These are phyloP conservation scores for Melanophora roralis DNA, from an alignment of 2,888 invertebrate genomes.

Conservation along the genomic window DNA sequence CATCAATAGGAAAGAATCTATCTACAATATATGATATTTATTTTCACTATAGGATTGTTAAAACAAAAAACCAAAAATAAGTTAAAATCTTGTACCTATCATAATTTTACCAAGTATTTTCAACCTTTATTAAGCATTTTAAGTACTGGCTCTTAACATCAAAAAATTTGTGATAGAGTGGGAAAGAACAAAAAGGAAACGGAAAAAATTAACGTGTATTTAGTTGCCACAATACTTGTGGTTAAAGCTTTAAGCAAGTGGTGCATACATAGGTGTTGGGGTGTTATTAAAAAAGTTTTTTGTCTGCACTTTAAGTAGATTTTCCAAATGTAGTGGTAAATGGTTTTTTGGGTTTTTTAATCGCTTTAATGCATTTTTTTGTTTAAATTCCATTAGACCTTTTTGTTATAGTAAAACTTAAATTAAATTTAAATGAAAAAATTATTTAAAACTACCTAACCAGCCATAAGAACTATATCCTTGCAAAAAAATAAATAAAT, in stretches of 20 bases:
- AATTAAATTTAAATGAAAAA: not conserved
- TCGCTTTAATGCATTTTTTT: conserved; percentile 17
- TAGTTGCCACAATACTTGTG: conserved; percentile 55
- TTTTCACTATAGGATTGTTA: no score
- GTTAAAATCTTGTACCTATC: not conserved
- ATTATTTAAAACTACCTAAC: not conserved
- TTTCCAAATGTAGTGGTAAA: conserved; percentile 42
- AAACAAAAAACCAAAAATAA: not conserved
- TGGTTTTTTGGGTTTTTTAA: conserved; percentile 13
- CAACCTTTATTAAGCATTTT: not conserved
- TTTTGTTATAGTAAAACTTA: not conserved
- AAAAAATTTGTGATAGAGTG: no score
- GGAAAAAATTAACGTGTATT: conserved; percentile 58
- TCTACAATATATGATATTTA: no score
- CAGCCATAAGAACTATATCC: no score
- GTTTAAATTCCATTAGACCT: not conserved
- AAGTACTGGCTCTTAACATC: conserved; percentile 10
- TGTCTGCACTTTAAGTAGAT: conserved; percentile 18
- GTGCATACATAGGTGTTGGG: not conserved
- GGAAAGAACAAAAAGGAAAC: conserved; percentile 41
- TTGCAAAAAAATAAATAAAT: no score
- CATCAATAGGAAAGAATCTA: no score
- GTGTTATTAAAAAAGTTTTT: not conserved
- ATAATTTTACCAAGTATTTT: not conserved
- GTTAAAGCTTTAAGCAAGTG: conserved; percentile 42